These are phyloP conservation scores for Lycaena phlaeas DNA, from an alignment of 2,888 invertebrate species.

Conservation along the genomic window DNA sequence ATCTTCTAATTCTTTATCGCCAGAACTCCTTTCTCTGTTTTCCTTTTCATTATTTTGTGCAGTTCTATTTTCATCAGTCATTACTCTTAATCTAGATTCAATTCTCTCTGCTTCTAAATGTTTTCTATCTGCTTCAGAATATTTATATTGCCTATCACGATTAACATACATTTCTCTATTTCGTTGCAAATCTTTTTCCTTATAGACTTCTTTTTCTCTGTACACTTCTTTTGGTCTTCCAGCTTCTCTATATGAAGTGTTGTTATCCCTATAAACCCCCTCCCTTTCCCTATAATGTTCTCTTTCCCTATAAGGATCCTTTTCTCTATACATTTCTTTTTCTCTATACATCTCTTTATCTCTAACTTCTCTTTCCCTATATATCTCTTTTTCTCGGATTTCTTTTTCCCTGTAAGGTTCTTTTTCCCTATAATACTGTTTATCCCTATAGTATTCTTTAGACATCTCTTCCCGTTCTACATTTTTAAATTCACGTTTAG, in stretches of 20 bases:
- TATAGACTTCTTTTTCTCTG: conserved; percentile 40
- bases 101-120: conserved; percentile 49
- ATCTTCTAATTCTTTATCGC: conserved; percentile 80
- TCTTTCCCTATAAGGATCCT: conserved; percentile 56
- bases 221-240: conserved; percentile 40
- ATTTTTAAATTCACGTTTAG: conserved; percentile 52
- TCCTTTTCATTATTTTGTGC: conserved; percentile 62
- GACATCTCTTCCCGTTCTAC: conserved; percentile 55
- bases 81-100: conserved; percentile 48
- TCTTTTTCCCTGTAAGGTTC: conserved; percentile 40
- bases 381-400: conserved; percentile 42
- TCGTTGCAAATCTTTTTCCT: conserved; percentile 50
- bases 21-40: conserved; percentile 59
- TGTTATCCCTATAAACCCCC: conserved; percentile 43
- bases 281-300: conserved; percentile 51
- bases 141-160: conserved; percentile 54
- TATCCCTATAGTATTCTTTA: conserved; percentile 65
- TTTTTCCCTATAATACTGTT: conserved; percentile 51
- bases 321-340: conserved; percentile 52
- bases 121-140: conserved; percentile 48
- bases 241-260: conserved; percentile 37
- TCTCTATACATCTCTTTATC: conserved; percentile 47
- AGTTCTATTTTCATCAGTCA: conserved; percentile 50
- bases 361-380: conserved; percentile 46
- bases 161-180: conserved; percentile 41